A percentile compares a stretch with the other conserved stretches of the same genome.
phyloP scores from a whole-genome alignment of 2,113 vertebrate species.

The Phalacrocorax brasilianus region DNA sequence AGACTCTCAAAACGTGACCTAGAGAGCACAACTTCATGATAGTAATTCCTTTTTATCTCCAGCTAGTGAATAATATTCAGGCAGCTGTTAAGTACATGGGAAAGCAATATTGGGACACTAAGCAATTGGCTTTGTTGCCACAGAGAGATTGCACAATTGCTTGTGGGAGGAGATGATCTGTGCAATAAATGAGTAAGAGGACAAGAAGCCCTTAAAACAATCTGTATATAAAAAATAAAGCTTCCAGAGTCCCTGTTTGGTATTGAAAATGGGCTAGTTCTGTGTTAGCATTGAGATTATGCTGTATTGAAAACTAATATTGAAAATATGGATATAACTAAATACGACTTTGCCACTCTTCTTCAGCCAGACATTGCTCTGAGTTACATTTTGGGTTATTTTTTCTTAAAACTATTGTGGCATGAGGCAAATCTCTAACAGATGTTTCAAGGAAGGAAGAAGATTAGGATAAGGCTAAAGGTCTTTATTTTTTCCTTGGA shows the following conservation, averaged over 20 bases:
- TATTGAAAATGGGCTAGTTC: background rate
- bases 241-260: background rate
- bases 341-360: conserved; percentile 11
- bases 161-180: conserved; percentile 14
- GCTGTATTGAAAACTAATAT: background rate
- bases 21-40: background rate
- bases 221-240: background rate
- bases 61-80: conserved; percentile 23
- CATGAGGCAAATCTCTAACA: conserved; percentile 54
- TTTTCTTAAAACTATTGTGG: conserved; percentile 14
- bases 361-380: conserved; percentile 28
- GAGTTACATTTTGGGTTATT: conserved; percentile 12
- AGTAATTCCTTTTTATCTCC: conserved; percentile 34
- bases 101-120: conserved; percentile 4
- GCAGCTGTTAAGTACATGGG: background rate
- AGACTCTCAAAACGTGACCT: background rate
- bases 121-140: conserved; percentile 24
- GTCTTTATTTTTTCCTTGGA: conserved; percentile 15
- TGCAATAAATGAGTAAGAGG: background rate
- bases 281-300: background rate
- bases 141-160: conserved; percentile 15
- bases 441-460: conserved; percentile 58
- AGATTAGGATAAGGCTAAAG: conserved; percentile 29
- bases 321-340: background rate
- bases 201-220: background rate